These are phyloP conservation scores for Nymphalis polychloros DNA, from an alignment of 2,888 invertebrate genomes.

Conservation along the genomic window DNA sequence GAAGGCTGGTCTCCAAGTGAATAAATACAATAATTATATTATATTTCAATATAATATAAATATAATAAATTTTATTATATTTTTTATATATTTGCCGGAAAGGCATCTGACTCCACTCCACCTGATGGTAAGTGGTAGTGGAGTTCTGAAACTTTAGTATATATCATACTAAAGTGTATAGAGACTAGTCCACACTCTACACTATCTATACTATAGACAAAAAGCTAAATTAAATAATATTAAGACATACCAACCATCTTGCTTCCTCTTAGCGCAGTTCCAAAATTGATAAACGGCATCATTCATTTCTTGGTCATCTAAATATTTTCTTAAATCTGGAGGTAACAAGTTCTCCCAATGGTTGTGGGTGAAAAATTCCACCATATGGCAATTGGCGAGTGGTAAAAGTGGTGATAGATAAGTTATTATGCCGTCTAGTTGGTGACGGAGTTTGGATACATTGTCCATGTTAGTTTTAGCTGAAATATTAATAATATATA, in stretches of 20 bases:
- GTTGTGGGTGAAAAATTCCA: constrained; percentile 81
- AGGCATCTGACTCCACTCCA: no score
- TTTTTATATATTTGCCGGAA: no score
- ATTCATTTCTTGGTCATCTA: constrained; percentile 66
- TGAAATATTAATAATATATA: constrained; percentile 24
- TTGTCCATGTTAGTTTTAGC: constrained; percentile 48
- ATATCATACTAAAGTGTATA: no score
- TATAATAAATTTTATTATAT: no score
- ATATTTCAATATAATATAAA: no score
- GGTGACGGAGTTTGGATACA: constrained; percentile 51
- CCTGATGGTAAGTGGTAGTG: no score
- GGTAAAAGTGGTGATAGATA: constrained; percentile 83
- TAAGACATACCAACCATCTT: constrained; percentile 35
- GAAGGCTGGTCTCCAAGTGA: no score
- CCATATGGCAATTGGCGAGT: constrained; percentile 90
- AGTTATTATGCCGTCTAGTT: constrained; percentile 74
- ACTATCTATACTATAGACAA: background rate
- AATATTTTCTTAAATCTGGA: constrained; percentile 70
- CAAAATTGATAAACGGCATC: constrained; percentile 78
- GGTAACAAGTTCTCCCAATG: constrained; percentile 85
- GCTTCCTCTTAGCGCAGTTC: constrained; percentile 45
- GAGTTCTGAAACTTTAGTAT: no score
- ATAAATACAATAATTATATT: no score
- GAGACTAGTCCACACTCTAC: no score
- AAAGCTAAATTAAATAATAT: background rate